Conservation (phyloP, 2,888 invertebrate species). For the Taphrorychus bicolor region DNA sequence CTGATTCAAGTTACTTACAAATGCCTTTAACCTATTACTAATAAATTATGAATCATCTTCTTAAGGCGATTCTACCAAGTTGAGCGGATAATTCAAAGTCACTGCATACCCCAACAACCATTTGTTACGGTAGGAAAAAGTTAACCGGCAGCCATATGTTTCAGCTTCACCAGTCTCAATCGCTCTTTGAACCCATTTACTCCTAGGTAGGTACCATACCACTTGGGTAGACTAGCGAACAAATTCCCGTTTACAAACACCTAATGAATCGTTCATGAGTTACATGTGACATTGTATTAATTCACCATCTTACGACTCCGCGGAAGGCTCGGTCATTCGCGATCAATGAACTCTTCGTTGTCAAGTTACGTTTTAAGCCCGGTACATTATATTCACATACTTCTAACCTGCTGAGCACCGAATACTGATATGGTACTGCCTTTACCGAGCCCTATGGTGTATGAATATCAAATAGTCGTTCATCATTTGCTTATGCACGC, state of each 20-base stretch:
- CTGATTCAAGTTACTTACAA: too few relatives aligned
- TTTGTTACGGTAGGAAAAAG: not conserved
- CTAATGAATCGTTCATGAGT: slow-evolving; percentile 8
- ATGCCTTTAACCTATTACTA: too few relatives aligned
- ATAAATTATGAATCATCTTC: too few relatives aligned
- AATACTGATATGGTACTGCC: slow-evolving; percentile 8
- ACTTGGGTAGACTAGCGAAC: not conserved
- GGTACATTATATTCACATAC: slow-evolving; percentile 32
- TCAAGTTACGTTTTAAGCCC: slow-evolving; percentile 33
- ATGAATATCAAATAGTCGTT: slow-evolving; percentile 13
- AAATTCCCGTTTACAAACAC: not conserved
- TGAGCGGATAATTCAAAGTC: not conserved
- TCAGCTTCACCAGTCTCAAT: not conserved
- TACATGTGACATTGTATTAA: slow-evolving; percentile 27
- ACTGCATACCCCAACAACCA: not conserved
- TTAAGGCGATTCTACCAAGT: too few relatives aligned
- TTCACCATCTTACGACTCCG: slow-evolving; percentile 15
- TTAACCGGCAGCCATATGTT: slow-evolving; percentile 1
- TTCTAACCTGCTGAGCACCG: slow-evolving; percentile 24
- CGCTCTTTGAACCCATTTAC: not conserved
- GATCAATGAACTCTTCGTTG: slow-evolving; percentile 36
- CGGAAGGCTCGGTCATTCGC: slow-evolving; percentile 30
- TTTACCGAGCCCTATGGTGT: slow-evolving; percentile 3
- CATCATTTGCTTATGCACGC: not conserved
- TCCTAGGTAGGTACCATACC: not conserved